These are phyloP conservation scores for Helicolenus hilgendorfi DNA, from an alignment of 2,797 vertebrate genomes.

Conservation along the genomic window DNA sequence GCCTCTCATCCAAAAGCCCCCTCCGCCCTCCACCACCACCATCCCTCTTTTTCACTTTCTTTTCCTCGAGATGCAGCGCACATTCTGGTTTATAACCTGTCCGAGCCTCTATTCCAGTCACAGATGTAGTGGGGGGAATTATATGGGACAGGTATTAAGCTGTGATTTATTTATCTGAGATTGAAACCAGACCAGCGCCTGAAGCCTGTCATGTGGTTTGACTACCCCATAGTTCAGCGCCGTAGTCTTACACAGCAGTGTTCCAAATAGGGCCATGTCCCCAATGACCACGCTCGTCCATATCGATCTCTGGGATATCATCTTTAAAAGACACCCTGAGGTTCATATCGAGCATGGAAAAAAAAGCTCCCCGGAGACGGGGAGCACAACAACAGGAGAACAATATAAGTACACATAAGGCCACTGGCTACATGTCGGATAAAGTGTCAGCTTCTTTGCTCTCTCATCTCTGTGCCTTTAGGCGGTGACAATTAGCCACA, in stretches of 20 bases:
- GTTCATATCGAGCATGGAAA: conserved; percentile 54
- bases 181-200: conserved; percentile 76
- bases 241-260: conserved; percentile 44
- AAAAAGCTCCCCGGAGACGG: conserved; percentile 43
- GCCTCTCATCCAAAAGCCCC: conserved; percentile 30
- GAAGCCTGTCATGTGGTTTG: conserved; percentile 69
- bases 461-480: conserved; percentile 54
- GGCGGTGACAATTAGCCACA: conserved; percentile 55
- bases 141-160: conserved; percentile 81
- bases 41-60: conserved; percentile 41
- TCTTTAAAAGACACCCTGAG: conserved; percentile 71
- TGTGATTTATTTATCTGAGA: conserved; percentile 84
- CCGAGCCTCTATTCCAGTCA: conserved; percentile 69
- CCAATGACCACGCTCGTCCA: conserved; percentile 56
- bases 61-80: conserved; percentile 54
- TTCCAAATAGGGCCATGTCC: conserved; percentile 68
- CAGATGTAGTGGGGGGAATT: conserved; percentile 72
- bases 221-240: conserved; percentile 63
- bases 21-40: neutral
- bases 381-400: conserved; percentile 55
- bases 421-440: conserved; percentile 53
- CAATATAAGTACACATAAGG: conserved; percentile 54
- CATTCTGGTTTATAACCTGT: conserved; percentile 46
- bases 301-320: conserved; percentile 79
- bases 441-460: conserved; percentile 39